Evolutionary conservation across 2,797 vertebrate genomes (phyloP).

Genomic region (Percopsis omiscomaycus): DNA sequence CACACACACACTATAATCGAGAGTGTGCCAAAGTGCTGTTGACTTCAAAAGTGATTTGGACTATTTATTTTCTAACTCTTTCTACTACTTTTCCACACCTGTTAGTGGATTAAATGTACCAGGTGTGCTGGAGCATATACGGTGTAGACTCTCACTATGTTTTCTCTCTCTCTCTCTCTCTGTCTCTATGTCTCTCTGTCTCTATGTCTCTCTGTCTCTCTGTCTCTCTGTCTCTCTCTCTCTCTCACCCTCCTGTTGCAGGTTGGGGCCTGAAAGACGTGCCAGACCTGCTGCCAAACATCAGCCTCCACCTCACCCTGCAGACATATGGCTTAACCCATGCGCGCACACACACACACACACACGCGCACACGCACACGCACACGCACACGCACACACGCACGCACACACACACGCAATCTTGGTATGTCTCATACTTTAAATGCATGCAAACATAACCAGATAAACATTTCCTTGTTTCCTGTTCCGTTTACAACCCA

Average conservation of each 20-base stretch:
- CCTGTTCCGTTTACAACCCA: not conserved
- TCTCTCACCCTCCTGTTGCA: constrained; percentile 60
- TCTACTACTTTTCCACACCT: too few relatives aligned
- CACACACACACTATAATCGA: too few relatives aligned
- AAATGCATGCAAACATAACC: constrained; percentile 10
- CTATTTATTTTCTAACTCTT: too few relatives aligned
- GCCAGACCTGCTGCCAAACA: constrained; percentile 82
- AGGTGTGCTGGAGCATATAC: constrained; percentile 44
- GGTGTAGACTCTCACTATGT: constrained; percentile 54
- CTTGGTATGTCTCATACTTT: constrained; percentile 3
- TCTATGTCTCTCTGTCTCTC: constrained; percentile 37
- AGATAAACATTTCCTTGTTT: constrained; percentile 10
- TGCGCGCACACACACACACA: not conserved
- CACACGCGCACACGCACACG: constrained; percentile 5
- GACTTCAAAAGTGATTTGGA: too few relatives aligned
- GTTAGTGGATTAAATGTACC: constrained; percentile 14
- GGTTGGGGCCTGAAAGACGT: constrained; percentile 82
- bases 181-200: constrained; percentile 35
- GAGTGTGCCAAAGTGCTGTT: too few relatives aligned
- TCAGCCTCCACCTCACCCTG: constrained; percentile 81
- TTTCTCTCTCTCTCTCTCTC: constrained; percentile 15
- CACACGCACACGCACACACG: constrained; percentile 21
- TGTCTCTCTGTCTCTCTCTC: constrained; percentile 27
- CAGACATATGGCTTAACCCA: constrained; percentile 72
- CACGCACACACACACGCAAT: constrained; percentile 22